phyloP scores from a whole-genome alignment of 2,113 vertebrate species.

The Limanda limanda region DNA sequence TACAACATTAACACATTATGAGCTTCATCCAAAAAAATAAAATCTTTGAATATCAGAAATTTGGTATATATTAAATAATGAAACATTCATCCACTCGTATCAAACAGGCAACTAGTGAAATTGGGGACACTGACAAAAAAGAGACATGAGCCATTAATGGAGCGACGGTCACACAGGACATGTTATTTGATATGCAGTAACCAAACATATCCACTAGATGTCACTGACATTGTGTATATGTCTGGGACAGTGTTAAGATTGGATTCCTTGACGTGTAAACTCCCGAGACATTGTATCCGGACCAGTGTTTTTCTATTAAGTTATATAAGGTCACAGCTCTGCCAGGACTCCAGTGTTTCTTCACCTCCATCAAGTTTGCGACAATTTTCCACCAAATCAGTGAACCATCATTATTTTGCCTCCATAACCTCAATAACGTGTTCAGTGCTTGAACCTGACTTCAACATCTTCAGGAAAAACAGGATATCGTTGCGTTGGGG shows the following conservation, averaged over 20 bases:
- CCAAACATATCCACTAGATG: constrained; percentile 71
- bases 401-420: neutral
- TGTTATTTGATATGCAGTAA: neutral
- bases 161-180: too few relatives aligned
- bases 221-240: constrained; percentile 36
- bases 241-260: neutral
- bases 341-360: neutral
- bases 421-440: neutral
- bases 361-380: neutral
- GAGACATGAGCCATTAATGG: too few relatives aligned
- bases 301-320: neutral
- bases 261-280: neutral
- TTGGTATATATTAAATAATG: neutral
- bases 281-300: neutral
- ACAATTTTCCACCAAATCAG: neutral
- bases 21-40: neutral
- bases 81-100: neutral
- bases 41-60: neutral
- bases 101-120: neutral
- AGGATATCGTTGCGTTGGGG: constrained; percentile 32
- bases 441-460: constrained; percentile 23
- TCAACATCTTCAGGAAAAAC: constrained; percentile 24
- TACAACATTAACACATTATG: neutral
- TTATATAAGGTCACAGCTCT: neutral
- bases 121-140: too few relatives aligned